A percentile compares a stretch with the other conserved stretches of the same genome.
Conservation (phyloP, 2,888 invertebrate genomes). For the Sisyra terminalis region DNA sequence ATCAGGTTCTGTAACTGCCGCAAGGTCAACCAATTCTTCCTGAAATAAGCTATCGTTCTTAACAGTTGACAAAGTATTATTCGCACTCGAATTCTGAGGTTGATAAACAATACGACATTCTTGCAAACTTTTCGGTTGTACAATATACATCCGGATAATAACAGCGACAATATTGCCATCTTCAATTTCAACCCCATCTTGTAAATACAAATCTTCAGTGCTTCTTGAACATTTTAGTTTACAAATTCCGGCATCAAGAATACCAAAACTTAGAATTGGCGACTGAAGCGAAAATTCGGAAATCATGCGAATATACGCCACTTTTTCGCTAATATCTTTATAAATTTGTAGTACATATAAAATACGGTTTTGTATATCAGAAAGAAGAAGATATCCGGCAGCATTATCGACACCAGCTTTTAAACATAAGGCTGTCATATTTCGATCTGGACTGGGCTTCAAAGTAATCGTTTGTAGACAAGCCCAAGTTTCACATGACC, state of each 20-base stretch:
- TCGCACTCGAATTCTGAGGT: slow-evolving; percentile 22
- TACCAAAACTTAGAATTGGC: slow-evolving; percentile 77
- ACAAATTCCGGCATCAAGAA: slow-evolving; percentile 54
- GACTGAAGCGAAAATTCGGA: slow-evolving; percentile 78
- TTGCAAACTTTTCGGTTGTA: slow-evolving; percentile 79
- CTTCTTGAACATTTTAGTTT: slow-evolving; percentile 29
- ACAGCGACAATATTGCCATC: slow-evolving; percentile 30
- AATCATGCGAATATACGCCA: slow-evolving; percentile 52
- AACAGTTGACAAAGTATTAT: slow-evolving; percentile 15
- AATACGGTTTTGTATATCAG: slow-evolving; percentile 71
- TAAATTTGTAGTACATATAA: slow-evolving; percentile 66
- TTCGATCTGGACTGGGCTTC: slow-evolving; percentile 30
- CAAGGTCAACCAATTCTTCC: slow-evolving; percentile 9
- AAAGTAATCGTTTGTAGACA: slow-evolving; percentile 80
- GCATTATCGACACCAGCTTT: slow-evolving; percentile 73
- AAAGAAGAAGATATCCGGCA: slow-evolving; percentile 71
- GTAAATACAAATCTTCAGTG: slow-evolving; percentile 37
- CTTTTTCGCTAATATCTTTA: slow-evolving; percentile 38
- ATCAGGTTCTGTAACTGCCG: background rate
- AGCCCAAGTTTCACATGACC: slow-evolving; percentile 91
- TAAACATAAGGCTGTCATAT: slow-evolving; percentile 31
- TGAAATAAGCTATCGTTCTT: slow-evolving; percentile 1
- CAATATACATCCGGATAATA: slow-evolving; percentile 51
- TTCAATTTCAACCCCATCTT: slow-evolving; percentile 34
- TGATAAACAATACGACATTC: slow-evolving; percentile 58